A percentile compares a stretch with the other conserved stretches of the same genome.
These are phyloP conservation scores for Nothura maculosa DNA, from an alignment of 2,797 vertebrate species.

Conservation along the genomic window DNA sequence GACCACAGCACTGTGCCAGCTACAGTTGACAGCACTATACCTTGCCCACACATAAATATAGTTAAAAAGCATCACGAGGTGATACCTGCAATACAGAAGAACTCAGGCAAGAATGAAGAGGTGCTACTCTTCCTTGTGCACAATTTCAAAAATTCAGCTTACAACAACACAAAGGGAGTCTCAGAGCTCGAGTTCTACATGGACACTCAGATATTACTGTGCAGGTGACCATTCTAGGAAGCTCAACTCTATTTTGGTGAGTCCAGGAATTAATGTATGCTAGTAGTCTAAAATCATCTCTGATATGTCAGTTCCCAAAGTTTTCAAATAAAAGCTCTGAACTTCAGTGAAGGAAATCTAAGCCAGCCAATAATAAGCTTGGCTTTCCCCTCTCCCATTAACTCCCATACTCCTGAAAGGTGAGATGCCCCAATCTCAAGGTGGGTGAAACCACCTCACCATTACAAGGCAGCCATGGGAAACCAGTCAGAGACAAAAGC, in stretches of 20 bases:
- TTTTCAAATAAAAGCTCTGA: background rate
- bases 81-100: fast-evolving
- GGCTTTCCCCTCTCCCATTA: fast-evolving
- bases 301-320: background rate
- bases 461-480: background rate
- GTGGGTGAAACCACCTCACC: background rate
- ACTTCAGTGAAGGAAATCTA: background rate
- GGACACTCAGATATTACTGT: background rate
- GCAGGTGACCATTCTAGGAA: fast-evolving
- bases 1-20: background rate
- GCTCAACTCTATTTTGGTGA: background rate
- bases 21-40: background rate
- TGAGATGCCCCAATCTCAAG: fast-evolving
- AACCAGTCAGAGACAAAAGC: background rate
- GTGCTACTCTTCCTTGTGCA: fast-evolving
- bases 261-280: background rate
- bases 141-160: fast-evolving
- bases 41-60: background rate
- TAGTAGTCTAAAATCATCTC: fast-evolving
- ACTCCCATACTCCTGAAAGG: background rate
- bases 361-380: background rate
- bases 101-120: background rate
- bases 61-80: background rate
- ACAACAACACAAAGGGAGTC: background rate
- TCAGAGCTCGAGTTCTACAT: background rate